Percentiles rank a stretch among this genome's conserved stretches.
Evolutionary conservation across 2,797 vertebrate species (phyloP).

Genomic region (Molossus molossus): DNA sequence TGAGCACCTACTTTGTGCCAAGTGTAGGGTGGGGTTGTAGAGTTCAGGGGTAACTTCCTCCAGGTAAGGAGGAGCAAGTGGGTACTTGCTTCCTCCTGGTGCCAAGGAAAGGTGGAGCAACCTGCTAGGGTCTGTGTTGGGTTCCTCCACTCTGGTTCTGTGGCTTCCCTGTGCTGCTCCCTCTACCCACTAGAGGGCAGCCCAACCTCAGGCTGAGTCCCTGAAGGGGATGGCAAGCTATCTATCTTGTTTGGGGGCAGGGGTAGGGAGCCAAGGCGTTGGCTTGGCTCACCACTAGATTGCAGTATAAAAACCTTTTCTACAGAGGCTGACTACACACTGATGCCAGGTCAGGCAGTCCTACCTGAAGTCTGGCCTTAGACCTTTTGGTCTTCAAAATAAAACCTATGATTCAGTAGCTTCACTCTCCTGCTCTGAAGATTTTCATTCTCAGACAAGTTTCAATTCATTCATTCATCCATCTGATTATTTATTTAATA

Average conservation of each 20-base stretch:
- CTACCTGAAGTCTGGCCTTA: background rate
- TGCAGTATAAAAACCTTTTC: background rate
- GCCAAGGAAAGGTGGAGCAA: background rate
- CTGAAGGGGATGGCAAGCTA: fast-evolving
- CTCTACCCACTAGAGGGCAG: slow-evolving; percentile 87
- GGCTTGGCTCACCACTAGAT: background rate
- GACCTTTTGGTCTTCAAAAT: background rate
- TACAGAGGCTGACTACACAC: background rate
- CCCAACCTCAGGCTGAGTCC: slow-evolving; percentile 57
- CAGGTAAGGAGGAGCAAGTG: background rate
- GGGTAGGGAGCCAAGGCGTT: background rate
- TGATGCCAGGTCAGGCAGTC: background rate
- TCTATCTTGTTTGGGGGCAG: background rate
- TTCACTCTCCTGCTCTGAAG: background rate
- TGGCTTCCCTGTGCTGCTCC: background rate
- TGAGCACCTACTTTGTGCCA: background rate
- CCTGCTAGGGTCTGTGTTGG: fast-evolving
- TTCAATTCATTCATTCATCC: background rate
- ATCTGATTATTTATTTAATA: background rate
- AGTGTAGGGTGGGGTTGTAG: background rate
- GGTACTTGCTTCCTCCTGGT: background rate
- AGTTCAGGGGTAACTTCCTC: background rate
- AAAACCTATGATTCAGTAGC: background rate
- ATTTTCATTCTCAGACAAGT: background rate
- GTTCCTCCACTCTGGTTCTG: fast-evolving